These are phyloP conservation scores for Plecotus auritus DNA, from an alignment of 2,113 vertebrate species.

Conservation along the genomic window DNA sequence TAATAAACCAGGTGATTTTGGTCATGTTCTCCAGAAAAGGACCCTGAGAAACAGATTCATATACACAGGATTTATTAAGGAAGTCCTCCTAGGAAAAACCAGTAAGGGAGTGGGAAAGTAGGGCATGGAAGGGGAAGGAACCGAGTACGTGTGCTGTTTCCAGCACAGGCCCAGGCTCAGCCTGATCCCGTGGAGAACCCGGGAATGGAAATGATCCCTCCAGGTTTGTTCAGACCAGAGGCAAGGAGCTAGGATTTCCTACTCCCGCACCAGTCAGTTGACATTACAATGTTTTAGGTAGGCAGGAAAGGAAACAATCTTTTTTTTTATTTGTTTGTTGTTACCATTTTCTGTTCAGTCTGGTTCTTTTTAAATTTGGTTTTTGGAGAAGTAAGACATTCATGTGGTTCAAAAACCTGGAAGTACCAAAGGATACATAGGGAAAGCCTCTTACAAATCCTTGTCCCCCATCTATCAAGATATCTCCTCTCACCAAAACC, in stretches of 20 bases:
- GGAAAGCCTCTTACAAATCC: neutral
- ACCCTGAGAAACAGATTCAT: neutral
- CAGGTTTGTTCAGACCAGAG: neutral
- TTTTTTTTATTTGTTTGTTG: neutral
- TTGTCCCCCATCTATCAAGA: neutral
- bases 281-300: neutral
- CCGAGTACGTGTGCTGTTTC: neutral
- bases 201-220: neutral
- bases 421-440: neutral
- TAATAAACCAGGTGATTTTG: neutral
- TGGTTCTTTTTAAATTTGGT: constrained; percentile 19
- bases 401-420: neutral
- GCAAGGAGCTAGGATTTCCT: neutral
- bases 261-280: neutral
- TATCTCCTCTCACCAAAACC: too few relatives aligned
- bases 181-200: neutral
- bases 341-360: constrained; percentile 24
- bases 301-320: neutral
- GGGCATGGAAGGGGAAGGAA: neutral
- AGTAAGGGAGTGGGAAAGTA: neutral
- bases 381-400: neutral
- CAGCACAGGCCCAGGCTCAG: neutral
- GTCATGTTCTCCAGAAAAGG: neutral
- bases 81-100: neutral
- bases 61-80: neutral